These are phyloP conservation scores for Dendroctonus ponderosae DNA, from an alignment of 1,140 invertebrate genomes.

Conservation along the genomic window DNA sequence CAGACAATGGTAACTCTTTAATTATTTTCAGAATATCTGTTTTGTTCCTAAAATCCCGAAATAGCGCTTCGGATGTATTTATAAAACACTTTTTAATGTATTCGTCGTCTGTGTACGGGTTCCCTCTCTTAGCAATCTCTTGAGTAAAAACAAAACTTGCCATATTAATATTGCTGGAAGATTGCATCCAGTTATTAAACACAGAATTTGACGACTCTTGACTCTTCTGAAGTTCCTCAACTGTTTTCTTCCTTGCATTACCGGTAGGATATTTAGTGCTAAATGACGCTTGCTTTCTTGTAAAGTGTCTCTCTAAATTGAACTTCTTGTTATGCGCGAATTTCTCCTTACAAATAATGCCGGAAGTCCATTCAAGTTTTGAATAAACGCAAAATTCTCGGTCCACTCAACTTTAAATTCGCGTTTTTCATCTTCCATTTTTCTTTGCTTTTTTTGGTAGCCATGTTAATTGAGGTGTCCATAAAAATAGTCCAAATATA, in stretches of 20 bases:
- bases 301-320: no score
- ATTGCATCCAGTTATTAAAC: constrained; percentile 46
- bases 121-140: constrained; percentile 44
- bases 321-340: no score
- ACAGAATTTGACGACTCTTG: constrained; percentile 39
- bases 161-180: constrained; percentile 43
- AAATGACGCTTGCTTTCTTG: no score
- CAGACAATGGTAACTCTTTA: constrained; percentile 42
- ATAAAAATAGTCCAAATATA: no score
- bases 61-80: constrained; percentile 37
- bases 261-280: no score
- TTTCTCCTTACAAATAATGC: constrained; percentile 37
- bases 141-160: constrained; percentile 40
- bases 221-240: no score
- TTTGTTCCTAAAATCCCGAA: constrained; percentile 47
- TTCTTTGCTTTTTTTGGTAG: constrained; percentile 36
- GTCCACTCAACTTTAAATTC: constrained; percentile 37
- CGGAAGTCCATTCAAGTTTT: constrained; percentile 34
- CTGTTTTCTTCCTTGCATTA: no score
- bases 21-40: constrained; percentile 43
- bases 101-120: constrained; percentile 48
- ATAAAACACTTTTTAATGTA: constrained; percentile 43
- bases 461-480: no score
- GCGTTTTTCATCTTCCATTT: constrained; percentile 38
- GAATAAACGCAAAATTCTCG: constrained; percentile 36